Base-by-base conservation (phyloP, 2,113 vertebrate species). In the Pandion haliaetus region DNA sequence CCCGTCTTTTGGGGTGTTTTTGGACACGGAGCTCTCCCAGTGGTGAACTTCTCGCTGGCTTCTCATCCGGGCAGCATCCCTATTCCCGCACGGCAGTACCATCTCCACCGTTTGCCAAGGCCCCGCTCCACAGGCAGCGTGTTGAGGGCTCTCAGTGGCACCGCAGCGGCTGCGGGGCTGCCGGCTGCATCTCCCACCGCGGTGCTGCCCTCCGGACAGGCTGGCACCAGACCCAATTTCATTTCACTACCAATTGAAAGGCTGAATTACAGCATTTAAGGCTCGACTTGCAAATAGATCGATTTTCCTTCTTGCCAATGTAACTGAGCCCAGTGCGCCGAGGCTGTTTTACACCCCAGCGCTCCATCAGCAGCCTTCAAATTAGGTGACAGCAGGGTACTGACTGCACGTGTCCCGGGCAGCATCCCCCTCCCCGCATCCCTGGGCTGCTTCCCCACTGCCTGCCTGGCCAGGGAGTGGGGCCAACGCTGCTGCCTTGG, bases 321-420 rank as follows among this genome's bases (percentile, higher is more conserved):
- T 18, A 24, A 88, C 23, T 14, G 55, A 59, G 54, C 49, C 29
- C 47, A 2, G 23, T 1, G 25, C 24, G 57, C 32, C 1, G 6
- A 62, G 32, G 38, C 32, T 16, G 31, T 65, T 85, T 47, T 6
- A 62, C 59, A 36, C 5, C 67, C 29, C 50, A 5, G 62, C 1
- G 44, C 57, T 24, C 69, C 82, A 23, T 6, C 82, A 28, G 21
- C 59, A 57, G 34, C 50, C 29, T 45, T 34, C 50, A 29, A 7
- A 23, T 26, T 3, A 34, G 59, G 50, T 3, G 29, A 21, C 0
- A 3, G 34, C 34, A 65, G 34, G 20, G 17, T 20, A 26, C 25
- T 2, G 79, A 20, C 21, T 3, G 3, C 45, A 12, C 5, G 9
- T 3, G 12, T 44, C 58, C 47, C 4, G 1, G 17, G 15, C 66